These are phyloP conservation scores for Tuta absoluta DNA, from an alignment of 2,888 invertebrate species.

Conservation along the genomic window DNA sequence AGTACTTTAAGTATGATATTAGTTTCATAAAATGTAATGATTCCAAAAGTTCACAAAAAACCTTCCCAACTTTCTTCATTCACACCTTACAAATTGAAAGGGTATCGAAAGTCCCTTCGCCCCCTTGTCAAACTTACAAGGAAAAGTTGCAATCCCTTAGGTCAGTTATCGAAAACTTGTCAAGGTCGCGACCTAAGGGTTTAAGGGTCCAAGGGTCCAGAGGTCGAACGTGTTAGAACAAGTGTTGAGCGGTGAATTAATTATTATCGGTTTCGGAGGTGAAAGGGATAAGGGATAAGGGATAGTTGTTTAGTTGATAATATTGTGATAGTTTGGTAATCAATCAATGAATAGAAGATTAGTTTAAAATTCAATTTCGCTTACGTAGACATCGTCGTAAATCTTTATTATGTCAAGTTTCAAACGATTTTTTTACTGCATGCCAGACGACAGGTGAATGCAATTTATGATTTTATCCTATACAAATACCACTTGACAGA, in stretches of 20 bases:
- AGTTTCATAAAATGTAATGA: no score
- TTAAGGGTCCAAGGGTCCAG: constrained; percentile 1
- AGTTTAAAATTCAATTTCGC: no score
- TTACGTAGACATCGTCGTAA: no score
- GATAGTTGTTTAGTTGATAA: background rate
- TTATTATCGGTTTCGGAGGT: constrained; percentile 19
- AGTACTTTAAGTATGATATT: no score
- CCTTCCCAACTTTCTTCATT: background rate
- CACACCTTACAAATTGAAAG: background rate
- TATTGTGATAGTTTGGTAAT: background rate
- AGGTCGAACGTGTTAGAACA: constrained; percentile 23
- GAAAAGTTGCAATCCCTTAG: constrained; percentile 22
- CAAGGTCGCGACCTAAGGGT: constrained; percentile 8
- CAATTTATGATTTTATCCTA: no score
- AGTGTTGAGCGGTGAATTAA: constrained; percentile 19
- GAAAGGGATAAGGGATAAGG: background rate
- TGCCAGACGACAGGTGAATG: no score
- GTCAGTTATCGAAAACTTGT: constrained; percentile 19
- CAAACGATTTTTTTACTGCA: no score
- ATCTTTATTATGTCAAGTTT: no score
- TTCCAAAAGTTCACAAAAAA: no score
- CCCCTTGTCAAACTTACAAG: constrained; percentile 6
- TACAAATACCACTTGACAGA: no score
- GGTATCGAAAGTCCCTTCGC: constrained; percentile 2
- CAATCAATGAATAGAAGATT: background rate